phyloP scores from a whole-genome alignment of 2,888 invertebrate species.

The Leptinotarsa haldemani region DNA sequence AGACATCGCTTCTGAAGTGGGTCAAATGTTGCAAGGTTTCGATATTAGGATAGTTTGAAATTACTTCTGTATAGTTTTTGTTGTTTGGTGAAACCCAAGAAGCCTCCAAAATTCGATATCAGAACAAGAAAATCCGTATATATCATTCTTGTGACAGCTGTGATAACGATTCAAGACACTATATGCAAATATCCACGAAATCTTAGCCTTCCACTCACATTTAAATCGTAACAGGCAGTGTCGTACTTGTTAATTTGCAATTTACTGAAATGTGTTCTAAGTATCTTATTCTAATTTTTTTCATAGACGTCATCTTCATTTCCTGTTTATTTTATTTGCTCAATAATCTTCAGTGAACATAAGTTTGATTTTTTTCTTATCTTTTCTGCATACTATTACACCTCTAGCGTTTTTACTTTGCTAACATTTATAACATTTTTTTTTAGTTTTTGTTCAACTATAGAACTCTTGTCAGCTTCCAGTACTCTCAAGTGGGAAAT shows the following conservation, averaged over 20 bases:
- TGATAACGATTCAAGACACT: background rate
- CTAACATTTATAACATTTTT: no score
- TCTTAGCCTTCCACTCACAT: background rate
- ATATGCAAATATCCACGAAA: conserved; percentile 5
- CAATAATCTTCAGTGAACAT: no score
- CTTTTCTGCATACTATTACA: no score
- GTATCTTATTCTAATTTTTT: no score
- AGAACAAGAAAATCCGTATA: conserved; percentile 3
- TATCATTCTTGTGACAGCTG: background rate
- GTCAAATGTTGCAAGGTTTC: background rate
- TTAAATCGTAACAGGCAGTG: background rate
- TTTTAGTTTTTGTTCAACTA: no score
- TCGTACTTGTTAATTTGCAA: background rate
- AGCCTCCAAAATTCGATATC: conserved; percentile 3
- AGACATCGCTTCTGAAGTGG: background rate
- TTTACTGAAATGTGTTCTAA: no score
- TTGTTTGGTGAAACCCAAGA: background rate
- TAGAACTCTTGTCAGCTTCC: no score
- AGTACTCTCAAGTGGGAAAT: no score
- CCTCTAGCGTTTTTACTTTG: no score
- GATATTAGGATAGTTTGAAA: background rate
- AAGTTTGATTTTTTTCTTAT: no score
- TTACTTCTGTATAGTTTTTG: background rate
- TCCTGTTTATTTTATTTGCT: no score
- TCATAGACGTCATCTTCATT: no score